Percentiles rank a stretch among this genome's conserved stretches.
Evolutionary conservation across 1,140 invertebrate species (phyloP).

Genomic region (Zaprionus taronus): DNA sequence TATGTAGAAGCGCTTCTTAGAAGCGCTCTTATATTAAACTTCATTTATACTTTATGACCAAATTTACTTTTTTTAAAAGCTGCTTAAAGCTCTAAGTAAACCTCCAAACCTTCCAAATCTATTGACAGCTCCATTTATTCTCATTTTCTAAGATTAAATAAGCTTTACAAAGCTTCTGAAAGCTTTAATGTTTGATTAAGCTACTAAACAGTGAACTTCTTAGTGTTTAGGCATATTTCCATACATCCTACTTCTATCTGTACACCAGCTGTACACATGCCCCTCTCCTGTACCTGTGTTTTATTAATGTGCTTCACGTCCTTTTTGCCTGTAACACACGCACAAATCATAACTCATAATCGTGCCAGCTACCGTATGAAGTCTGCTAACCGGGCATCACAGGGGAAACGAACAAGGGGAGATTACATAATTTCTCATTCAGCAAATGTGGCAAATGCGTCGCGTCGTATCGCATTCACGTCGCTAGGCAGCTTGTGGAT

Average conservation of each 20-base stretch:
- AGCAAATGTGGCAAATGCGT: slow-evolving; percentile 14
- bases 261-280: background rate
- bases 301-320: slow-evolving; percentile 7
- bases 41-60: background rate
- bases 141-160: too few species aligned
- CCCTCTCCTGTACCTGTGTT: background rate
- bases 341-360: slow-evolving; percentile 16
- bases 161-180: background rate
- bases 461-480: background rate
- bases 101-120: too few species aligned
- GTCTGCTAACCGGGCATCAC: slow-evolving; percentile 1
- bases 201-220: too few species aligned
- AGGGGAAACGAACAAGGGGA: background rate
- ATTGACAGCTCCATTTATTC: too few species aligned
- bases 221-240: background rate
- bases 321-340: background rate
- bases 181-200: background rate
- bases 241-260: background rate
- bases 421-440: slow-evolving; percentile 62
- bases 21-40: background rate
- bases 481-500: slow-evolving; percentile 36
- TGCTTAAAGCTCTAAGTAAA: too few species aligned
- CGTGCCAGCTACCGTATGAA: background rate
- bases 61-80: too few species aligned
- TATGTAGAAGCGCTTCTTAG: background rate